phyloP scores from a whole-genome alignment of 2,113 vertebrate genomes.

The Hystrix cristata region DNA sequence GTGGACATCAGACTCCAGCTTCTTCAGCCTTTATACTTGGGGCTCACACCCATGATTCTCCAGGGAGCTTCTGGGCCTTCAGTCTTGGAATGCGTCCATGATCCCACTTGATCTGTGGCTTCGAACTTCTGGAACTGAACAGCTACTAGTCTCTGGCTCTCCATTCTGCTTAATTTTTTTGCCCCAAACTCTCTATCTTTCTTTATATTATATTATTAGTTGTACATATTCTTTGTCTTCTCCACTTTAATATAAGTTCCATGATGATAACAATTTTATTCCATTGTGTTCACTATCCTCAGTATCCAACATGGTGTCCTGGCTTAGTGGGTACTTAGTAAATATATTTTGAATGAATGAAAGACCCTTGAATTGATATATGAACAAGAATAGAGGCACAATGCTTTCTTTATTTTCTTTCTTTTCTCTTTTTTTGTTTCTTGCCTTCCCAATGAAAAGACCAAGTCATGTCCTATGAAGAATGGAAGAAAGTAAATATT shows the following conservation, averaged over 20 bases:
- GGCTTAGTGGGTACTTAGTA: background rate
- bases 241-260: background rate
- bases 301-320: background rate
- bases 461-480: background rate
- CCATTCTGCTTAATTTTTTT: background rate
- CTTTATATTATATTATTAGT: background rate
- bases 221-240: background rate
- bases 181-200: background rate
- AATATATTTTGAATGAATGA: constrained; percentile 10
- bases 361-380: background rate
- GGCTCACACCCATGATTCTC: background rate
- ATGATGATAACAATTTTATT: background rate
- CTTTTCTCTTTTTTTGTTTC: background rate
- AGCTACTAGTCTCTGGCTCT: background rate
- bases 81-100: background rate
- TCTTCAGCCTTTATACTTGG: background rate
- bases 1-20: background rate
- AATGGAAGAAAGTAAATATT: background rate
- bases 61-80: background rate
- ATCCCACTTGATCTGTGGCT: background rate
- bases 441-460: background rate
- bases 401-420: background rate
- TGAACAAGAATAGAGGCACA: background rate
- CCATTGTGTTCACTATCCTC: background rate
- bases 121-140: background rate